These are phyloP conservation scores for Setophaga kirtlandii DNA, from an alignment of 2,113 vertebrate species.

Conservation along the genomic window DNA sequence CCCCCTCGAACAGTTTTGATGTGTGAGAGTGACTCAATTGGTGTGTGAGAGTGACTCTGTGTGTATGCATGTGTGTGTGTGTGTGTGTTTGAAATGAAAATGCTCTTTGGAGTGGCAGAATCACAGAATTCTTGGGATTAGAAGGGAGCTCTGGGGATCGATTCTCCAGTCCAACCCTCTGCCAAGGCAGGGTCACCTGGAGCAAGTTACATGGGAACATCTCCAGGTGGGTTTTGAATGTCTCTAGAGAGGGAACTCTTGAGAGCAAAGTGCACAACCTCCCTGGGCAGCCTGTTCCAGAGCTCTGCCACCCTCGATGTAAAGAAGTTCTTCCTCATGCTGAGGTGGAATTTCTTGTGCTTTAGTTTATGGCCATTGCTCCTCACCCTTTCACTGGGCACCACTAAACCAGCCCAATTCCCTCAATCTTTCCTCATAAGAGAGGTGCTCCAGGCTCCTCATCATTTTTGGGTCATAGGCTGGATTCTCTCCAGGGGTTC, in stretches of 20 bases:
- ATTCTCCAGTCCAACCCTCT: neutral
- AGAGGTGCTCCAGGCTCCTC: neutral
- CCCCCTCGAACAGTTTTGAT: neutral
- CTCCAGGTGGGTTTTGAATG: neutral
- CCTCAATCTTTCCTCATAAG: neutral
- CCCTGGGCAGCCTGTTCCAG: neutral
- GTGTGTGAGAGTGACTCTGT: neutral
- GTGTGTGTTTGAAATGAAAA: neutral
- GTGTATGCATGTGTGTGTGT: neutral
- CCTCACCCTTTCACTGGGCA: rapidly evolving
- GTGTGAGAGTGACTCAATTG: neutral
- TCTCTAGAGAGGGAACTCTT: neutral
- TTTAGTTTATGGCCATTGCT: neutral
- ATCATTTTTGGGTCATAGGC: neutral
- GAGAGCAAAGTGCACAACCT: neutral
- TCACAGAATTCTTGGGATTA: neutral
- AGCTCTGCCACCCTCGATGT: neutral
- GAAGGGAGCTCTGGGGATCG: neutral
- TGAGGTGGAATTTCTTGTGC: neutral
- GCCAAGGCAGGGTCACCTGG: neutral
- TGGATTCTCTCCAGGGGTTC: neutral
- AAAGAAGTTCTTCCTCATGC: neutral
- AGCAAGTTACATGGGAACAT: neutral
- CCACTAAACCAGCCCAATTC: neutral
- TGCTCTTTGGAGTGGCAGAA: neutral